These are phyloP conservation scores for Caenorhabditis sp. DNA, from an alignment of 2,888 invertebrate genomes.

Conservation along the genomic window DNA sequence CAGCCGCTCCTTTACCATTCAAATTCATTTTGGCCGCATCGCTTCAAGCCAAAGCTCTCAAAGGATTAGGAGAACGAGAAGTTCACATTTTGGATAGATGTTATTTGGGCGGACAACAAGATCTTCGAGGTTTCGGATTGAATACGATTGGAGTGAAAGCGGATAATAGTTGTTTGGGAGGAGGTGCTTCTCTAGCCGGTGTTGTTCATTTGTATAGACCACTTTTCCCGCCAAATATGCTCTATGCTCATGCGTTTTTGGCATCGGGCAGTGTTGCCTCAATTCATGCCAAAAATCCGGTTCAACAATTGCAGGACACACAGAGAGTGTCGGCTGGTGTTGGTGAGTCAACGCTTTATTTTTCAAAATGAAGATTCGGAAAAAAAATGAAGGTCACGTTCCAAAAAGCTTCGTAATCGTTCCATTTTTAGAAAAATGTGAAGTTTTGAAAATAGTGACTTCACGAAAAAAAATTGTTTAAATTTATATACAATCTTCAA, in stretches of 20 bases:
- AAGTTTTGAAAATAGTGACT: too few species aligned
- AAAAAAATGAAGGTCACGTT: too few species aligned
- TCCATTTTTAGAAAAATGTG: too few species aligned
- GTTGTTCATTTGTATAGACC: slow-evolving; percentile 89
- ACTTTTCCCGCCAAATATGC: slow-evolving; percentile 77
- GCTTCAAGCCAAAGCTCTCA: slow-evolving; percentile 44
- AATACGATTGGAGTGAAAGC: slow-evolving; percentile 76
- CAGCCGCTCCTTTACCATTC: slow-evolving; percentile 78
- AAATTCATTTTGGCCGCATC: slow-evolving; percentile 70
- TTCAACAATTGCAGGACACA: slow-evolving; percentile 58
- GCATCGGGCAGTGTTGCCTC: slow-evolving; percentile 74
- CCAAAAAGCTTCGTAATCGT: too few species aligned
- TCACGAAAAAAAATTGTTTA: too few species aligned
- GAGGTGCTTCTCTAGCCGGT: slow-evolving; percentile 83
- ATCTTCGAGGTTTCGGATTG: slow-evolving; percentile 85
- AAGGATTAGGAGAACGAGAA: slow-evolving; percentile 55
- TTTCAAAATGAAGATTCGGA: neutral
- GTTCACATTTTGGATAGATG: slow-evolving; percentile 75
- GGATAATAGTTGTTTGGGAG: slow-evolving; percentile 76
- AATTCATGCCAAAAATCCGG: slow-evolving; percentile 52
- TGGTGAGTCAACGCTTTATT: slow-evolving; percentile 39
- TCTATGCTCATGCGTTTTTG: slow-evolving; percentile 87
- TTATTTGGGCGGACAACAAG: slow-evolving; percentile 88
- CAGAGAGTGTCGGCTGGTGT: slow-evolving; percentile 80
- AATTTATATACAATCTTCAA: too few species aligned